Conservation (phyloP, 2,113 vertebrate genomes). For the Oplegnathus fasciatus region DNA sequence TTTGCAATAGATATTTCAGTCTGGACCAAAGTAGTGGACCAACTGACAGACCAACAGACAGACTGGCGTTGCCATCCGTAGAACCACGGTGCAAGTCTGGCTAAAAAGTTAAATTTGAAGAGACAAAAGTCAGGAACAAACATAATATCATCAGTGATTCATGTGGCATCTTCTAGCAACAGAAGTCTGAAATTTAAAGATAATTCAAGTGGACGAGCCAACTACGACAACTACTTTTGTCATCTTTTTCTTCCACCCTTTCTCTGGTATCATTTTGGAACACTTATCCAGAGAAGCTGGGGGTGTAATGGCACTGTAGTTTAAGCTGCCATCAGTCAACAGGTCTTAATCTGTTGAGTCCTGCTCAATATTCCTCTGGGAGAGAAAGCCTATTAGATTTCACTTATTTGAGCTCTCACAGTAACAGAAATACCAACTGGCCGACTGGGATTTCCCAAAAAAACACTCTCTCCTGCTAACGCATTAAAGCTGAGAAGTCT, state of each 20-base stretch:
- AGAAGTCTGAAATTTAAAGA: slow-evolving; percentile 13
- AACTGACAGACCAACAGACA: too few relatives aligned
- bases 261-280: slow-evolving; percentile 44
- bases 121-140: slow-evolving; percentile 4
- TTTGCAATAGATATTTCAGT: background rate
- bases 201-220: slow-evolving; percentile 39
- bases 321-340: slow-evolving; percentile 83
- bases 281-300: slow-evolving; percentile 61
- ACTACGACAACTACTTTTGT: slow-evolving; percentile 27
- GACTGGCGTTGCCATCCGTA: background rate
- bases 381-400: slow-evolving; percentile 79
- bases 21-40: background rate
- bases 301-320: slow-evolving; percentile 75
- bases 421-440: slow-evolving; percentile 76
- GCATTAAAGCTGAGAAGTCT: slow-evolving; percentile 52
- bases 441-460: slow-evolving; percentile 68
- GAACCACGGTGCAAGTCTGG: background rate
- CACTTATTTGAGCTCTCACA: slow-evolving; percentile 74
- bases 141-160: background rate
- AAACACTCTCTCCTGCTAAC: slow-evolving; percentile 49
- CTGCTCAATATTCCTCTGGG: slow-evolving; percentile 75
- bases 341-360: slow-evolving; percentile 83
- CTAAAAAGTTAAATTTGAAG: slow-evolving; percentile 7
- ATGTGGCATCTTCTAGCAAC: background rate
- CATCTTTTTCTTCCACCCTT: slow-evolving; percentile 30